Evolutionary conservation across 2,797 vertebrate genomes (phyloP).

Genomic region (Benthosema pterotum): DNA sequence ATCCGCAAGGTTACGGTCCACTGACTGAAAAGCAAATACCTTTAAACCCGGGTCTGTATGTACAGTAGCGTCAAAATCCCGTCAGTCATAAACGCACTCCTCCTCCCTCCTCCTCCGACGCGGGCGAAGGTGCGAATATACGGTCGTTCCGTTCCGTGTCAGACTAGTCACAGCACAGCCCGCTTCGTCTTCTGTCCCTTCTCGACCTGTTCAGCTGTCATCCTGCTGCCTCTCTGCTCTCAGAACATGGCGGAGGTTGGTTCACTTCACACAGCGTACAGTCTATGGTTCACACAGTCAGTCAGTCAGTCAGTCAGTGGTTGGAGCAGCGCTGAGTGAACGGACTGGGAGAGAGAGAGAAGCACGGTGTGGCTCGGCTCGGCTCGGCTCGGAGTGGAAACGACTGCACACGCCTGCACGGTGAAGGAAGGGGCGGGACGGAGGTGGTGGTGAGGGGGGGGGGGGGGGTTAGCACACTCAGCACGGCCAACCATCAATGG

Average conservation of each 20-base stretch:
- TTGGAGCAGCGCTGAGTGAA: slow-evolving; percentile 17
- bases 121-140: slow-evolving; percentile 31
- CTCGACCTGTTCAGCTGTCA: slow-evolving; percentile 75
- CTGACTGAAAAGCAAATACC: slow-evolving; percentile 13
- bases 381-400: slow-evolving; percentile 24
- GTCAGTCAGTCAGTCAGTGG: too few relatives aligned
- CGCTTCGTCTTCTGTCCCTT: slow-evolving; percentile 42
- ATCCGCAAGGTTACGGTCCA: slow-evolving; percentile 48
- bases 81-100: slow-evolving; percentile 19
- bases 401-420: slow-evolving; percentile 20
- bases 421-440: not conserved
- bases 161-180: slow-evolving; percentile 24
- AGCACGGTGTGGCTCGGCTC: slow-evolving; percentile 7
- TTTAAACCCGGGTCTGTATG: slow-evolving; percentile 7
- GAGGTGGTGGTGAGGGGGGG: too few relatives aligned
- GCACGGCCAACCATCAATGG: not conserved
- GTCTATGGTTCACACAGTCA: too few relatives aligned
- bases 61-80: slow-evolving; percentile 10
- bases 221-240: slow-evolving; percentile 58
- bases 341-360: slow-evolving; percentile 24
- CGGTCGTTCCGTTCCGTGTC: slow-evolving; percentile 37
- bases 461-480: not conserved
- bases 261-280: too few relatives aligned
- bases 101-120: slow-evolving; percentile 16
- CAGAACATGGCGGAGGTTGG: slow-evolving; percentile 72